Conservation (phyloP, 2,888 invertebrate species). For the Hipparchia semele region DNA sequence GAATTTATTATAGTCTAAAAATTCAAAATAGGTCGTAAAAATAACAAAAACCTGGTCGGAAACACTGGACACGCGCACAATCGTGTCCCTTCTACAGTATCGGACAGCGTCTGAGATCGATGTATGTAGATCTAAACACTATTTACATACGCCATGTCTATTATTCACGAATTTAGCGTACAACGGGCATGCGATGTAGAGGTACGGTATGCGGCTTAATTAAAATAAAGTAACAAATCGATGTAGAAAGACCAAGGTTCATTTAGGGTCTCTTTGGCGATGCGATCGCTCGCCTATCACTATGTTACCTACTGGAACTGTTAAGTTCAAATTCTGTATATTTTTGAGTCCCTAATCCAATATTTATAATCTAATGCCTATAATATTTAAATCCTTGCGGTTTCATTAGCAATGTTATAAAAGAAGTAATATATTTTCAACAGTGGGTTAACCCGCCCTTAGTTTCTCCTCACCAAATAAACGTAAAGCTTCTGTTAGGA, state of each 20-base stretch:
- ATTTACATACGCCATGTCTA: conserved; percentile 77
- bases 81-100: conserved; percentile 54
- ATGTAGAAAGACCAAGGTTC: neutral
- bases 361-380: no score
- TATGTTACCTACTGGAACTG: neutral
- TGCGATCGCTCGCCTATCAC: neutral
- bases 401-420: no score
- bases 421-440: no score
- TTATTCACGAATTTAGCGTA: conserved; percentile 69
- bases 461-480: no score
- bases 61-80: conserved; percentile 28
- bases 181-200: conserved; percentile 45
- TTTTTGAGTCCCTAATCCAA: no score
- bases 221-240: conserved; percentile 12
- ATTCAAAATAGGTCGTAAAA: neutral
- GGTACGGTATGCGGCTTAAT: conserved; percentile 21
- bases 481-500: no score
- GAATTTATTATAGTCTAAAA: no score
- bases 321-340: neutral
- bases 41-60: conserved; percentile 22
- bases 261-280: neutral
- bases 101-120: conserved; percentile 66
- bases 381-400: no score
- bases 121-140: conserved; percentile 71
- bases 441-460: no score